phyloP scores from a whole-genome alignment of 2,888 invertebrate species.

The Brachynemurus nebulosus region DNA sequence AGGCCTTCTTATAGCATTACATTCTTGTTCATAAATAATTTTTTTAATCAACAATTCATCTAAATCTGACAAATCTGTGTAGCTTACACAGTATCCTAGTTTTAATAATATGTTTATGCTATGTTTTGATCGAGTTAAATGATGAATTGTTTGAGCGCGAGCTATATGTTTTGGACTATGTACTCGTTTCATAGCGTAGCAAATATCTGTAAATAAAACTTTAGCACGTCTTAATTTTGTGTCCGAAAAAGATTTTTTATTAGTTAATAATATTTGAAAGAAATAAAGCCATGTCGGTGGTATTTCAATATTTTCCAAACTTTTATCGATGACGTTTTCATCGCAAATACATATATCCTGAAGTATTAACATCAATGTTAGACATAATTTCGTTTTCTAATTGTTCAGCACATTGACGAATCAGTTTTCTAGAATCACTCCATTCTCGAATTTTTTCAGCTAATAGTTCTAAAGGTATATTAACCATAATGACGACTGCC shows the following conservation, averaged over 20 bases:
- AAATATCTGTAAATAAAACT: constrained; percentile 13
- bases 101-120: not conserved
- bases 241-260: constrained; percentile 10
- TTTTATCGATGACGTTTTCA: constrained; percentile 12
- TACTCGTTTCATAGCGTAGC: constrained; percentile 4
- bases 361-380: constrained; percentile 10
- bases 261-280: constrained; percentile 9
- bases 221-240: constrained; percentile 12
- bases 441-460: constrained; percentile 8
- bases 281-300: constrained; percentile 12
- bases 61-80: not conserved
- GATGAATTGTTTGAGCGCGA: constrained; percentile 7
- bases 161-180: constrained; percentile 10
- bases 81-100: not conserved
- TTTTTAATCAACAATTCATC: not conserved
- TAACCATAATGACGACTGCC: constrained; percentile 13
- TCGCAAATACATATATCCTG: constrained; percentile 10
- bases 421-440: constrained; percentile 3
- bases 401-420: not conserved
- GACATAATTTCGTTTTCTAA: constrained; percentile 8
- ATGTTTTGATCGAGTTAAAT: constrained; percentile 1
- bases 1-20: not conserved
- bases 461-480: constrained; percentile 6
- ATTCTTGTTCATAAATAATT: not conserved
- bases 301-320: constrained; percentile 1